Percentiles rank a stretch among this genome's conserved stretches.
phyloP scores from a whole-genome alignment of 2,888 invertebrate genomes.

The Pollenia angustigena region DNA sequence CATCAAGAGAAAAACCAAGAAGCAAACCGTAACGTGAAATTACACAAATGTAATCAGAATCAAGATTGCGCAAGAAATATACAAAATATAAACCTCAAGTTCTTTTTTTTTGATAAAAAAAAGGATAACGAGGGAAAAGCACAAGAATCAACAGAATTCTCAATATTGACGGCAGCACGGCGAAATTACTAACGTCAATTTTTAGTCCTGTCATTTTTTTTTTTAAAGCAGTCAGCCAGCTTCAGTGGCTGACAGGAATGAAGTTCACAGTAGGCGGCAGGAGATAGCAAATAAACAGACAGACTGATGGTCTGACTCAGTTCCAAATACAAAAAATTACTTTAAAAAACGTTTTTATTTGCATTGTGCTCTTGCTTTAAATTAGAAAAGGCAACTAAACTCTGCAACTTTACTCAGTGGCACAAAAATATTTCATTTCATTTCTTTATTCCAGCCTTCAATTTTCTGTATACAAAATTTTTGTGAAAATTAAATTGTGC shows the following conservation, averaged over 20 bases:
- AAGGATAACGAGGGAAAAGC: not conserved
- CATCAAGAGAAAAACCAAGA: not conserved
- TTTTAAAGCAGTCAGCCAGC: not conserved
- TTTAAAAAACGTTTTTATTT: not conserved
- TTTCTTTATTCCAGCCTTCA: conserved; percentile 20
- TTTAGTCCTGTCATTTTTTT: conserved; percentile 32
- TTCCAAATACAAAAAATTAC: not conserved
- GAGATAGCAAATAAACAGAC: not conserved
- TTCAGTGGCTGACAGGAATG: conserved; percentile 2
- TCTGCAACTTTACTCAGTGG: not conserved
- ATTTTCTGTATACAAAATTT: conserved; percentile 15
- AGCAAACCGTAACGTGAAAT: conserved; percentile 12
- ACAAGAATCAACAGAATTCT: too few relatives aligned
- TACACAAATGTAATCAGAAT: conserved; percentile 55
- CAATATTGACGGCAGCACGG: conserved; percentile 34
- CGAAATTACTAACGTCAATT: conserved; percentile 21
- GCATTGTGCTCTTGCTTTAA: not conserved
- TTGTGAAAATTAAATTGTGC: conserved; percentile 34
- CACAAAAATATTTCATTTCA: not conserved
- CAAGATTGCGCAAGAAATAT: conserved; percentile 1
- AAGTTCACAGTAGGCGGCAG: not conserved
- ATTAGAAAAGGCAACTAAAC: conserved; percentile 28
- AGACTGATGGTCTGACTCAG: not conserved
- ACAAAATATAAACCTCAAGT: not conserved
- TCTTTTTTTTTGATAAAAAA: conserved; percentile 9